Evolutionary conservation across 2,797 vertebrate species (phyloP).

Genomic region (Cynodonichthys magdalenae): DNA sequence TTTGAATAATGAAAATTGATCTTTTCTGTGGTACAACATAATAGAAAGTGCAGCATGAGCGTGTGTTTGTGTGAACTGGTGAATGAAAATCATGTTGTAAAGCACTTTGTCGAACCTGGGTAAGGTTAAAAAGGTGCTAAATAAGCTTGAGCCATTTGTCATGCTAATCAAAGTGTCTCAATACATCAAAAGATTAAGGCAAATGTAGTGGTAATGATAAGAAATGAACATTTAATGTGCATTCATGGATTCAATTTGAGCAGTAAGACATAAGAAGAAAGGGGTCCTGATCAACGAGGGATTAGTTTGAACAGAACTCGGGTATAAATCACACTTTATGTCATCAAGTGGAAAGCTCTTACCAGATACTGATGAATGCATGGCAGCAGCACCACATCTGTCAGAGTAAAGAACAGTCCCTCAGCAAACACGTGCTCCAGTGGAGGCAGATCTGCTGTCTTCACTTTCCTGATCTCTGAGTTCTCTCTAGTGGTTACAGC

Average conservation of each 20-base stretch:
- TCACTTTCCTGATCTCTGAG: constrained; percentile 89
- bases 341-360: constrained; percentile 62
- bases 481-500: constrained; percentile 81
- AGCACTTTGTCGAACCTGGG: neutral
- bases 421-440: constrained; percentile 95
- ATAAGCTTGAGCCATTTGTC: neutral
- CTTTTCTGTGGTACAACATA: neutral
- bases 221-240: constrained; percentile 15
- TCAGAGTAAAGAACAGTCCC: constrained; percentile 95
- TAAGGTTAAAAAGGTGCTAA: neutral
- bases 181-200: neutral
- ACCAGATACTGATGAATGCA: constrained; percentile 94
- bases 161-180: neutral
- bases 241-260: constrained; percentile 22
- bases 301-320: constrained; percentile 16
- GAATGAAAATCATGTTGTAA: neutral
- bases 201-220: constrained; percentile 4
- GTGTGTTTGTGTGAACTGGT: neutral
- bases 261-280: constrained; percentile 2
- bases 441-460: constrained; percentile 85
- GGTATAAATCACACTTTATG: constrained; percentile 22
- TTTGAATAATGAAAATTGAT: constrained; percentile 1
- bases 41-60: neutral
- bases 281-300: constrained; percentile 2
- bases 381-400: constrained; percentile 93